These are phyloP conservation scores for Chelonoidis abingdonii DNA, from an alignment of 2,113 vertebrate species.

Conservation along the genomic window DNA sequence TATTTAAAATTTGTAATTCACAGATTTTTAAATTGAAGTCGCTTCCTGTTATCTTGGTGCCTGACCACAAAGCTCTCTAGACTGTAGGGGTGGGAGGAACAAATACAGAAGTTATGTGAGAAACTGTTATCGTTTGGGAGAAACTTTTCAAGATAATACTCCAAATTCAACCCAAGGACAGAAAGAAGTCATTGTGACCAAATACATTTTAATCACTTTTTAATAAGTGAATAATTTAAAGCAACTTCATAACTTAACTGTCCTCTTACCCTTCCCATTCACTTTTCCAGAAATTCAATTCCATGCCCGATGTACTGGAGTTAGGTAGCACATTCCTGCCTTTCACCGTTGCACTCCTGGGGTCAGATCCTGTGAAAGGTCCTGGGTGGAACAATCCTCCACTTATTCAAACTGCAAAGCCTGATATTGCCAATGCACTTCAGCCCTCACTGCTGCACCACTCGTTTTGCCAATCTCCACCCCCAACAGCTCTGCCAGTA, in stretches of 20 bases:
- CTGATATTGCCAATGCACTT: rapidly evolving
- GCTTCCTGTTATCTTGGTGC: constrained; percentile 10
- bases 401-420: rapidly evolving
- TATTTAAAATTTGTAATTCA: constrained; percentile 48
- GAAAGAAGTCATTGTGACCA: constrained; percentile 16
- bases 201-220: constrained; percentile 39
- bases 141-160: background rate
- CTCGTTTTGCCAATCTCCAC: background rate
- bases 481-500: background rate
- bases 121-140: background rate
- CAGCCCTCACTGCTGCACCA: background rate
- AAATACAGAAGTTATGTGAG: constrained; percentile 41
- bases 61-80: constrained; percentile 1
- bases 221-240: constrained; percentile 43
- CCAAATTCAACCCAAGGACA: constrained; percentile 26
- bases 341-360: background rate
- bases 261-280: constrained; percentile 11
- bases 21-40: constrained; percentile 49
- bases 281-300: constrained; percentile 38
- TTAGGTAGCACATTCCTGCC: background rate
- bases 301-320: background rate
- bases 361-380: rapidly evolving
- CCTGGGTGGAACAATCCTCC: rapidly evolving
- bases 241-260: background rate
- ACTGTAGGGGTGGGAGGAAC: constrained; percentile 8